A percentile compares a stretch with the other conserved stretches of the same genome.
Evolutionary conservation across 2,797 vertebrate species (phyloP).

Genomic region (Malacoraja senta): DNA sequence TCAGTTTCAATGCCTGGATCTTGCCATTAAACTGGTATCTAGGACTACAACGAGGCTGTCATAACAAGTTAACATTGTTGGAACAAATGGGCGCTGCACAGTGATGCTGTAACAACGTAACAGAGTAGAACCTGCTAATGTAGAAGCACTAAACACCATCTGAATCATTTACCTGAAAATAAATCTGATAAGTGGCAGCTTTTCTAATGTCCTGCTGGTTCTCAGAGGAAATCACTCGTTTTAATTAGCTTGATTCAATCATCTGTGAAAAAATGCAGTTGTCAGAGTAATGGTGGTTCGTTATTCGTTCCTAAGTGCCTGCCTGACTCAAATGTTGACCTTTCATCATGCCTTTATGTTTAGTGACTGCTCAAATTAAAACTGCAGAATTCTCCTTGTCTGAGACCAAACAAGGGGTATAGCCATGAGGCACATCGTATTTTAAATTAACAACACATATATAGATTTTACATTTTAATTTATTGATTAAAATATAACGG

Average conservation of each 20-base stretch:
- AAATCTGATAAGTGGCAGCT: slow-evolving; percentile 36
- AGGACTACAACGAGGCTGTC: background rate
- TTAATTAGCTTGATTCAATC: slow-evolving; percentile 38
- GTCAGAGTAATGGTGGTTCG: slow-evolving; percentile 35
- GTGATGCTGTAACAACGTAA: background rate
- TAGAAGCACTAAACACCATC: slow-evolving; percentile 35
- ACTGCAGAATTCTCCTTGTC: background rate
- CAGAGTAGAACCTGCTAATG: background rate
- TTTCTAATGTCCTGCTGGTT: slow-evolving; percentile 36
- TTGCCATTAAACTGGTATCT: background rate
- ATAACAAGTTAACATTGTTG: slow-evolving; percentile 4
- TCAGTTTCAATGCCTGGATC: slow-evolving; percentile 17
- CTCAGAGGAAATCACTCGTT: slow-evolving; percentile 37
- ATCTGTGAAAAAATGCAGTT: slow-evolving; percentile 37
- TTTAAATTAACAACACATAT: slow-evolving; percentile 4
- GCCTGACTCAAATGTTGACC: slow-evolving; percentile 33
- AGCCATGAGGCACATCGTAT: background rate
- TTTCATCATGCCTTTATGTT: slow-evolving; percentile 34
- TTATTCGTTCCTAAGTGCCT: slow-evolving; percentile 36
- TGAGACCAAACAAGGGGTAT: background rate
- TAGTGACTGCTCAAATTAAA: slow-evolving; percentile 3
- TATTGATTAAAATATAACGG: slow-evolving; percentile 13
- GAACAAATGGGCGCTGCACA: background rate
- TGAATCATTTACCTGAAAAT: slow-evolving; percentile 38
- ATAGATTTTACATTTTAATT: background rate